Conservation (phyloP, 2,113 vertebrate genomes). For the Junco hyemalis region DNA sequence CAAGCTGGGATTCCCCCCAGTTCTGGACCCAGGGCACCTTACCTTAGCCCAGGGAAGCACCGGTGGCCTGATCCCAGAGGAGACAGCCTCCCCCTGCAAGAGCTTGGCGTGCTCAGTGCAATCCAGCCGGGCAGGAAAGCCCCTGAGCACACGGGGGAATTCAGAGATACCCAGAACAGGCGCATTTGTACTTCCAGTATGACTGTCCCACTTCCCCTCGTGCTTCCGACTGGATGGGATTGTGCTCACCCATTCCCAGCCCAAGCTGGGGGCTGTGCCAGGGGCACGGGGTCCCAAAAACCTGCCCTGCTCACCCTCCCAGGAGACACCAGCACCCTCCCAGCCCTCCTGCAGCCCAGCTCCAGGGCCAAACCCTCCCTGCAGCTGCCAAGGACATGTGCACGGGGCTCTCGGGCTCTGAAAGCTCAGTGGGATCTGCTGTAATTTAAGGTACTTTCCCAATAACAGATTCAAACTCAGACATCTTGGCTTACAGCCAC, state of each 20-base stretch:
- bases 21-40: background rate
- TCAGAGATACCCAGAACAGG: background rate
- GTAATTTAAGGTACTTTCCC: slow-evolving; percentile 33
- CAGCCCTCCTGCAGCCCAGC: background rate
- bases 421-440: background rate
- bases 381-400: rapidly evolving
- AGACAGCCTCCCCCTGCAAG: background rate
- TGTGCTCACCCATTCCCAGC: background rate
- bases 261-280: background rate
- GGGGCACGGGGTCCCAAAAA: rapidly evolving
- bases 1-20: background rate
- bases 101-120: background rate
- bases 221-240: background rate
- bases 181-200: background rate
- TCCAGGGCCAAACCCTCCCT: background rate
- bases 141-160: background rate
- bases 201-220: background rate
- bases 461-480: background rate
- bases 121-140: slow-evolving; percentile 2
- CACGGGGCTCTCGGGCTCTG: rapidly evolving
- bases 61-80: rapidly evolving
- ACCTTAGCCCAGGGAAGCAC: background rate
- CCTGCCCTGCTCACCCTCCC: rapidly evolving
- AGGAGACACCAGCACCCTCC: background rate
- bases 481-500: background rate